Conservation (phyloP, 2,888 invertebrate genomes). For the Myathropa florea region DNA sequence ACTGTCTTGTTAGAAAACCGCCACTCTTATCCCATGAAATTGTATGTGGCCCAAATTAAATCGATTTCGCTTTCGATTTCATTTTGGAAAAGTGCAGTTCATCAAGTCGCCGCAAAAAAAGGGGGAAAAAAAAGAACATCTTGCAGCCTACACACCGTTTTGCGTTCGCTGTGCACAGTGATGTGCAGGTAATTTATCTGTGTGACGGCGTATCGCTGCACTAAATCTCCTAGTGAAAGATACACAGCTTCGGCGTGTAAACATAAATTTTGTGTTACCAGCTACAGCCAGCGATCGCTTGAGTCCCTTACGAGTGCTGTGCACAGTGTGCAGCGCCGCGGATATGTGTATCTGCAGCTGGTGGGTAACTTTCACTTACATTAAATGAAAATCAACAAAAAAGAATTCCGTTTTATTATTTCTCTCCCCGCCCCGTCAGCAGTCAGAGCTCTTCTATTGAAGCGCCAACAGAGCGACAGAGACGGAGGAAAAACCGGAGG, state of each 20-base stretch:
- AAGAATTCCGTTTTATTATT: slow-evolving; percentile 60
- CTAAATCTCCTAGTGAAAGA: slow-evolving; percentile 64
- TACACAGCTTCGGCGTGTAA: slow-evolving; percentile 60
- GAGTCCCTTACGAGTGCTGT: slow-evolving; percentile 44
- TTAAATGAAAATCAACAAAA: slow-evolving; percentile 72
- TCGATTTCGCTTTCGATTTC: slow-evolving; percentile 69
- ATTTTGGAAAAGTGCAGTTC: slow-evolving; percentile 51
- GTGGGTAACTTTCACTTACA: slow-evolving; percentile 77
- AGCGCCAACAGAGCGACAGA: slow-evolving; percentile 1
- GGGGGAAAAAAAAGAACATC: not conserved
- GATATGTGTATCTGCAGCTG: slow-evolving; percentile 15
- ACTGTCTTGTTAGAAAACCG: not conserved
- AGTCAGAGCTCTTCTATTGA: slow-evolving; percentile 25
- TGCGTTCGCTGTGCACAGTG: not conserved
- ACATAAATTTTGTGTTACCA: slow-evolving; percentile 61
- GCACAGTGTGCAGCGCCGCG: not conserved
- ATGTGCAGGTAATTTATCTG: slow-evolving; percentile 54
- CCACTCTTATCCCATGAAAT: slow-evolving; percentile 37
- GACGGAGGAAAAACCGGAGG: slow-evolving; percentile 50
- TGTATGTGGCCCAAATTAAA: slow-evolving; percentile 60
- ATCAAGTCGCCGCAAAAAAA: not conserved
- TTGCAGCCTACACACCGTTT: not conserved
- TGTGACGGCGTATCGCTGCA: slow-evolving; percentile 56
- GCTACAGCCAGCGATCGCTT: slow-evolving; percentile 6
- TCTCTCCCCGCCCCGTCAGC: slow-evolving; percentile 56